Percentiles rank a stretch among this genome's conserved stretches.
Evolutionary conservation across 2,797 vertebrate genomes (phyloP).

Genomic region (Toxotes lorentzi): DNA sequence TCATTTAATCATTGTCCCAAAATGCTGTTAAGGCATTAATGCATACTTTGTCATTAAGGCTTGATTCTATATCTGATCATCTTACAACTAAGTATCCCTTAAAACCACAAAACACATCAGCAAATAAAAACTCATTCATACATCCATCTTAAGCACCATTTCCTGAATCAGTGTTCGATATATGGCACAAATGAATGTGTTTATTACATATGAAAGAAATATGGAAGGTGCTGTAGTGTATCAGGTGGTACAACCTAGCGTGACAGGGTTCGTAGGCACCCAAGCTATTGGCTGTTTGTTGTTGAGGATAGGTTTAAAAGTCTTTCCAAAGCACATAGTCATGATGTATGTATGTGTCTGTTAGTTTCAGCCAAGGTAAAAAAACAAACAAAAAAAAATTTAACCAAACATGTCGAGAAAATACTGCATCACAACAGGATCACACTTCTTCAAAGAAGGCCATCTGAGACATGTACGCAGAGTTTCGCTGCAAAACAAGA

Average conservation of each 20-base stretch:
- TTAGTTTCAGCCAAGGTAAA: constrained; percentile 20
- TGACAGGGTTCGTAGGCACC: constrained; percentile 4
- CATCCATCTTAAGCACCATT: constrained; percentile 36
- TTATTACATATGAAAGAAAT: constrained; percentile 11
- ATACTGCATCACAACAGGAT: constrained; percentile 48
- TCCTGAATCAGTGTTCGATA: constrained; percentile 39
- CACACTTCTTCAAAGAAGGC: constrained; percentile 89
- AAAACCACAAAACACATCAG: constrained; percentile 47
- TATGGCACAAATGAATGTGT: constrained; percentile 31
- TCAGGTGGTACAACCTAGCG: constrained; percentile 23
- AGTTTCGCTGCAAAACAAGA: constrained; percentile 84
- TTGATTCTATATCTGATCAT: constrained; percentile 18
- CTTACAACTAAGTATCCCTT: constrained; percentile 41
- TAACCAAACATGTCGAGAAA: constrained; percentile 17
- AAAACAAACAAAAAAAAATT: constrained; percentile 30
- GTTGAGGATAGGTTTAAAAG: constrained; percentile 30
- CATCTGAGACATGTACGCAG: constrained; percentile 89
- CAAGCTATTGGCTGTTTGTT: constrained; percentile 7
- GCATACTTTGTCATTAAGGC: background rate
- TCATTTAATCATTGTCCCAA: constrained; percentile 7
- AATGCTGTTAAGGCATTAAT: constrained; percentile 28
- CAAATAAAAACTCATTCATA: constrained; percentile 32
- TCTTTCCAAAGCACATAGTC: constrained; percentile 40
- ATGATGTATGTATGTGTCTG: constrained; percentile 11
- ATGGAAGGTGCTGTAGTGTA: constrained; percentile 42